phyloP scores from a whole-genome alignment of 2,113 vertebrate genomes.

The Tupaia chinensis region DNA sequence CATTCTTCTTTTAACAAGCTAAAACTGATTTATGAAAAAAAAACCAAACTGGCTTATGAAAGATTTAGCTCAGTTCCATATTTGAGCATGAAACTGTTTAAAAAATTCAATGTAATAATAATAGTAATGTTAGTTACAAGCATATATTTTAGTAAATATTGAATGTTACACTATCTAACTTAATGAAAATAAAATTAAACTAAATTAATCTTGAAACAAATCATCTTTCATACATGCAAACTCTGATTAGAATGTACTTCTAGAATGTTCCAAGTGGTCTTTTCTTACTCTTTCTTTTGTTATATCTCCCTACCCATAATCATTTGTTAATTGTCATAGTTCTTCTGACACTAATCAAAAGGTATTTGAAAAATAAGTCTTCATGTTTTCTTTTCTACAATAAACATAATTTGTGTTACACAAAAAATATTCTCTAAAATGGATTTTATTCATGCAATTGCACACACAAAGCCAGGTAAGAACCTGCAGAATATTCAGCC shows the following conservation, averaged over 20 bases:
- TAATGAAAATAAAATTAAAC: slow-evolving; percentile 12
- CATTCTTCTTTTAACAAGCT: neutral
- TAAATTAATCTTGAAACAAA: neutral
- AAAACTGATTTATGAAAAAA: neutral
- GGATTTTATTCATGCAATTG: neutral
- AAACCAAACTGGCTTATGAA: neutral
- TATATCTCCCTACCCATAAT: neutral
- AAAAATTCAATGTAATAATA: neutral
- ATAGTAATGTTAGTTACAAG: neutral
- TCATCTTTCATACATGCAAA: neutral
- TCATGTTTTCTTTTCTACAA: neutral
- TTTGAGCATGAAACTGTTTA: neutral
- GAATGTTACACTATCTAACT: neutral
- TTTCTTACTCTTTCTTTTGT: neutral
- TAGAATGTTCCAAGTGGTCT: slow-evolving; percentile 5
- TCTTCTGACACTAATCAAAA: neutral
- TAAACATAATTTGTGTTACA: neutral
- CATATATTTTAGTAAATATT: neutral
- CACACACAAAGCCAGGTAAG: neutral
- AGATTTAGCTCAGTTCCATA: neutral
- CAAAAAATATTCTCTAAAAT: neutral
- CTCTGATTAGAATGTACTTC: neutral
- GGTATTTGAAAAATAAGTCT: neutral
- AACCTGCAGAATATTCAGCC: neutral
- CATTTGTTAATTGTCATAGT: neutral